These are phyloP conservation scores for Cnemophilus loriae DNA, from an alignment of 2,113 vertebrate species.

Conservation along the genomic window DNA sequence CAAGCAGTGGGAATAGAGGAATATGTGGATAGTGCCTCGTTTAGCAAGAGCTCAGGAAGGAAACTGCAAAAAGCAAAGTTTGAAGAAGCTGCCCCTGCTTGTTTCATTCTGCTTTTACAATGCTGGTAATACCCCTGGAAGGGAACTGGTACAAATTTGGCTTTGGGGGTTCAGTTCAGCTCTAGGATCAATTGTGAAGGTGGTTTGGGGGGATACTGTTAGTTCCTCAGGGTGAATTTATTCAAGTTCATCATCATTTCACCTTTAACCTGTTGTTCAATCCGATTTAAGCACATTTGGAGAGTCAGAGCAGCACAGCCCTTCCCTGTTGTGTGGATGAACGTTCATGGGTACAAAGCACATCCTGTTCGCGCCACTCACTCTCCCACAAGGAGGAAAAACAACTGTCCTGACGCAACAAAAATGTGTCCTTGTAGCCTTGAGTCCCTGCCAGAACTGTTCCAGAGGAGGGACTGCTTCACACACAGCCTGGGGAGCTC, in stretches of 20 bases:
- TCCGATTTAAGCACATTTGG: not conserved
- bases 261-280: not conserved
- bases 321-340: not conserved
- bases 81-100: not conserved
- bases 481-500: not conserved
- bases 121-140: fast-evolving
- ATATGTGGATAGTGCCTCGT: not conserved
- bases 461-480: not conserved
- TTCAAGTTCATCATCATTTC: not conserved
- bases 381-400: not conserved
- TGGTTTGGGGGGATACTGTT: not conserved
- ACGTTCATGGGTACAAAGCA: constrained; percentile 2
- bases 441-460: not conserved
- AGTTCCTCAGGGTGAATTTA: not conserved
- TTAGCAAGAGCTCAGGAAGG: not conserved
- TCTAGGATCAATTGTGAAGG: not conserved
- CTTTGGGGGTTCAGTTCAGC: not conserved
- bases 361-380: fast-evolving
- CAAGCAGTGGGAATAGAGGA: not conserved
- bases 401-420: not conserved
- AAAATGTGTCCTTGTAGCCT: not conserved
- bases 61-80: not conserved
- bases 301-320: not conserved
- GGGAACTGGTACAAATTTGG: not conserved
- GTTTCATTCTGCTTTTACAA: not conserved